phyloP scores from a whole-genome alignment of 2,888 invertebrate species.

The Ethmia dodecea region DNA sequence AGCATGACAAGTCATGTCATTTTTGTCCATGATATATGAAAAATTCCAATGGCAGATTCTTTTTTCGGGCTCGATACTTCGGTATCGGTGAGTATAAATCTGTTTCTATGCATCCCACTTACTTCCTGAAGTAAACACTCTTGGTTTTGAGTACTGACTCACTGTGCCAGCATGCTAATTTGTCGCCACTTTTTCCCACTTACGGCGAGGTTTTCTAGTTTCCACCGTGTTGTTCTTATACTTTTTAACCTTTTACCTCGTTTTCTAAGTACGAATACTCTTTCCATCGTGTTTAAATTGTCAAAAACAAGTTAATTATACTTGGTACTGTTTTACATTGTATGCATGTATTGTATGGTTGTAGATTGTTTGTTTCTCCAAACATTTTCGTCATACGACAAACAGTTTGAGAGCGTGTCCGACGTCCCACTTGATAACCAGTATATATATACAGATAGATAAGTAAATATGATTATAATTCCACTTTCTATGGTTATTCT shows the following conservation, averaged over 20 bases:
- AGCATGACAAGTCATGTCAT: constrained; percentile 83
- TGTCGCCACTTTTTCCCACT: background rate
- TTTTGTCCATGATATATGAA: constrained; percentile 79
- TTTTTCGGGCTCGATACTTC: constrained; percentile 91
- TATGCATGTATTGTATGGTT: too few species aligned
- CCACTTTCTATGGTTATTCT: too few species aligned
- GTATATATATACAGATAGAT: too few species aligned
- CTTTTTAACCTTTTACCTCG: constrained; percentile 5
- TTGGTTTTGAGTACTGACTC: background rate
- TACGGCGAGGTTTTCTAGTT: background rate
- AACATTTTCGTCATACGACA: too few species aligned
- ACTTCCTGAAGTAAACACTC: constrained; percentile 24
- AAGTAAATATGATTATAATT: too few species aligned
- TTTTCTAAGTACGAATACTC: too few species aligned
- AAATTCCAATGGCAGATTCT: constrained; percentile 88
- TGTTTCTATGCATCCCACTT: constrained; percentile 25
- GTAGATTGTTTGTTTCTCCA: too few species aligned
- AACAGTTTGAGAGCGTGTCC: too few species aligned
- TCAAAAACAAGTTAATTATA: too few species aligned
- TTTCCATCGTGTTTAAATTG: too few species aligned
- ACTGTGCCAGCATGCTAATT: constrained; percentile 14
- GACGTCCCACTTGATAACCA: too few species aligned
- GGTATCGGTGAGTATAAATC: constrained; percentile 81
- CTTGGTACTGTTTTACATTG: too few species aligned
- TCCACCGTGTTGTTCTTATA: background rate